Conservation (phyloP, 2,797 vertebrate species). For the Fistularia commersonii region DNA sequence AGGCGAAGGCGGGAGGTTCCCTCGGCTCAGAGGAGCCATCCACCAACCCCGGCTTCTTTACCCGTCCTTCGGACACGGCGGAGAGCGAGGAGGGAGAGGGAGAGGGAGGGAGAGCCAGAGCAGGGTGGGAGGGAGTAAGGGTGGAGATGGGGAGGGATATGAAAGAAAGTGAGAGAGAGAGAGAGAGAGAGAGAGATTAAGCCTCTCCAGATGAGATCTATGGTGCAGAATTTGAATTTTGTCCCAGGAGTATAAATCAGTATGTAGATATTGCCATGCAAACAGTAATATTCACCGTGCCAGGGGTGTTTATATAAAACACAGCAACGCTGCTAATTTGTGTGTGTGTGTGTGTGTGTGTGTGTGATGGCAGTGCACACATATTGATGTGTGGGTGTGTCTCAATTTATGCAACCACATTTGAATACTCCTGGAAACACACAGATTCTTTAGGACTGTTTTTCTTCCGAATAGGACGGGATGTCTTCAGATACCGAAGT, state of each 20-base stretch:
- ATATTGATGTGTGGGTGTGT: conserved; percentile 59
- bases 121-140: conserved; percentile 45
- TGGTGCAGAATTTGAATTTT: conserved; percentile 70
- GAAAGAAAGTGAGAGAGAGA: conserved; percentile 39
- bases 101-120: conserved; percentile 42
- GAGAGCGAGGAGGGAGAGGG: conserved; percentile 53
- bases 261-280: conserved; percentile 45
- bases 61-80: conserved; percentile 78
- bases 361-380: conserved; percentile 25
- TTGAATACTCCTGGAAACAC: conserved; percentile 26
- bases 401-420: conserved; percentile 62
- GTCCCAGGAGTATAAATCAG: conserved; percentile 60
- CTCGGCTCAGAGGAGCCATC: conserved; percentile 83
- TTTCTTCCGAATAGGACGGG: conserved; percentile 1
- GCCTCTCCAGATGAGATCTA: conserved; percentile 74
- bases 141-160: conserved; percentile 9
- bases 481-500: conserved; percentile 15
- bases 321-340: conserved; percentile 39
- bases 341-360: conserved; percentile 15
- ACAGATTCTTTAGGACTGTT: conserved; percentile 24
- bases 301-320: conserved; percentile 54
- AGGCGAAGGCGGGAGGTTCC: conserved; percentile 75
- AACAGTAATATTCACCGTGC: conserved; percentile 40
- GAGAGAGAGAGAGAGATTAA: conserved; percentile 66
- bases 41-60: conserved; percentile 89